Base-by-base conservation (phyloP, 2,888 invertebrate genomes). In the Polyploca ridens region DNA sequence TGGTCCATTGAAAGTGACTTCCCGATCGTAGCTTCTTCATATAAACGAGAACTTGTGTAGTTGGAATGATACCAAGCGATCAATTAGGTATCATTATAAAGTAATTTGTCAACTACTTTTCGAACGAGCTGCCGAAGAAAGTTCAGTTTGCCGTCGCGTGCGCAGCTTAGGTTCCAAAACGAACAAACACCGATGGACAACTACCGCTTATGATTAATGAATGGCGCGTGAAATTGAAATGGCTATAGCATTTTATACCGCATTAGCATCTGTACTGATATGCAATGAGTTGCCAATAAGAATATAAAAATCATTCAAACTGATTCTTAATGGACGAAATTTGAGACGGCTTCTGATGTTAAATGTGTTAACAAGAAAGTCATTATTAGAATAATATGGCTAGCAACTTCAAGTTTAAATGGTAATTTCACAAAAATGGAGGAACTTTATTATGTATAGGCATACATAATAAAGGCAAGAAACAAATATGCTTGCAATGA, bases 21-120 rank as follows among this genome's bases (percentile, higher is more conserved):
- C 66, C 41, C 62, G 61, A 27, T 16, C 7, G 66, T 67, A 68
- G 64, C 62, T 7, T 64, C 64, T 64, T 35, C 62, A 62, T 70
- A 71, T 70, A 75, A 76, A 73, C 71, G 71, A 77, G 72, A 71
- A 72, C 69, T 65, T 63, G 67, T 76, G 71, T 73, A 81, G 71
- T 74, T 67, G 71, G 75, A 79, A 81, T 84, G 72, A 79, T 74
- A 72, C 19, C 19, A 54, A 19, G 75, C 77, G 82, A 83, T 85
- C 83, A 86, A 87, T 89, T 88, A 87, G 78, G 76, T 73, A 79
- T 86, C 85, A 89, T 90, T 90, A 90, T 86, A 87, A 87, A 84
- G 85, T 84, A 82, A 89, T 90, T 86, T 88, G 85, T 89, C 83
- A 85, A 84, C 76, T 82, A 79, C 75, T 74, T 70, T 77, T 74